Evolutionary conservation across 2,113 vertebrate genomes (phyloP), one percentile per base, ranked within the genome.

Genomic region (Mellivora capensis): DNA sequence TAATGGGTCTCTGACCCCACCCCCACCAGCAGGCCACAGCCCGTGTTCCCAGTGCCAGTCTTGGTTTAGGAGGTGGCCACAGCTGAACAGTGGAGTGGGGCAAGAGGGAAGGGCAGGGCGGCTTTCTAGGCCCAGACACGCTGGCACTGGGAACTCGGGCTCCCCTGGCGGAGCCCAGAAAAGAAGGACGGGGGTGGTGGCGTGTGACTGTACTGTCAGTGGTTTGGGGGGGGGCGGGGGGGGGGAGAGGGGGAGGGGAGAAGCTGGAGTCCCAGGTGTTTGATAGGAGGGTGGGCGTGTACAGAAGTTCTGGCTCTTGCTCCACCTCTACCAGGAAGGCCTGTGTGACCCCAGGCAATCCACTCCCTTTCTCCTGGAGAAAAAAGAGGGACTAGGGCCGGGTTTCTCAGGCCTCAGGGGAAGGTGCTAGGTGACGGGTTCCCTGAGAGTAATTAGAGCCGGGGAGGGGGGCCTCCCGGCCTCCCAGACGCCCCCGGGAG

Each of bases 121-220:
- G 29, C 72, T 79, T 77, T 76, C 67, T 20, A 59, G 77, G 93
- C 97, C 96, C 95, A 96, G 98, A 97, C 97, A 96, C 59, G 91
- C 95, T 91, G 96, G 97, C 93, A 90, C 85, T 93, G 64, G 74
- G 44, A 81, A 86, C 87, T 93, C 21, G 11, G 80, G 83, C 85
- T 97, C 89, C 95, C 96, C 89, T 74, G 91, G 95, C 5, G 47
- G 90, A 79, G 82, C 94, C 90, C 27, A 47, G 67, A n/a, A 85
- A 76, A 31, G n/a, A 82, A 87, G 79, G 61, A 52, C 69, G 20
- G 27, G 17, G 57, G 52, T 27, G 61, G 29, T 31, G 23, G 25
- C 8, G n/a, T 34, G 42, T 18, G 37, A 34, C 67, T n/a, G 23
- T 34, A 34, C 39, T 5, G 90, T 18, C 64, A 25, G 17, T 2